Base-by-base conservation (phyloP, 1,140 invertebrate genomes). In the Dryas iulia region DNA sequence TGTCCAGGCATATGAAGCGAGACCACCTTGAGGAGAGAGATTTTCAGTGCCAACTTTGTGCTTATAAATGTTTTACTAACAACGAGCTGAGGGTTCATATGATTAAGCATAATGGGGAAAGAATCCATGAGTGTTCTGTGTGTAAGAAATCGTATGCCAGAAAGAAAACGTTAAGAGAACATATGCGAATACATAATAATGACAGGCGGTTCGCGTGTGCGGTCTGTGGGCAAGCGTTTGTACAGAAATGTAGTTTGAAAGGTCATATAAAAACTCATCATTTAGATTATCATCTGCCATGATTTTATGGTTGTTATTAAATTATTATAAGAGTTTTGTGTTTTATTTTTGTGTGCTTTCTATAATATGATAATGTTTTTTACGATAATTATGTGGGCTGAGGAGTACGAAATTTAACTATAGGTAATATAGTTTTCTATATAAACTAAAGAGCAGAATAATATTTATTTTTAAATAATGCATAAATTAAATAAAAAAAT, bases 141-240 rank as follows among this genome's bases (percentile, higher is more conserved):
- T 95, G 95, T 76, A 90, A 93, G 26, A 93, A 94, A 63, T 84
- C 93, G 1, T 95, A 95, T 79, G 94, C 93, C 0, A 91, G 95
- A 39, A 95, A 95, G 76, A 94, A 95, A 74, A 95, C 94, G 28
- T 93, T 96, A 85, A 93, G 94, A 60, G 93, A 95, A 57, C 95
- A 96, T 77, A 93, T 95, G 73, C 93, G 94, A 69, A 95, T 95
- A 53, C 95, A 95, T 72, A 92, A 90, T 66, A 92, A 93, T 60
- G 88, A 93, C 6, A 91, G 92, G 71, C 81, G 92, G 23, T 92
- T 92, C 31, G 79, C 82, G 11, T 93, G 93, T 71, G 82, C 84
- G 12, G 80, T 92, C 0, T 94, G 93, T 66, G 87, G 92, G 18
- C 92, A 93, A 60, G 89, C 92, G 11, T 94, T 94, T 76, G 84